Conservation (phyloP, 2,113 vertebrate genomes). For the Corythornis madagascariensis region DNA sequence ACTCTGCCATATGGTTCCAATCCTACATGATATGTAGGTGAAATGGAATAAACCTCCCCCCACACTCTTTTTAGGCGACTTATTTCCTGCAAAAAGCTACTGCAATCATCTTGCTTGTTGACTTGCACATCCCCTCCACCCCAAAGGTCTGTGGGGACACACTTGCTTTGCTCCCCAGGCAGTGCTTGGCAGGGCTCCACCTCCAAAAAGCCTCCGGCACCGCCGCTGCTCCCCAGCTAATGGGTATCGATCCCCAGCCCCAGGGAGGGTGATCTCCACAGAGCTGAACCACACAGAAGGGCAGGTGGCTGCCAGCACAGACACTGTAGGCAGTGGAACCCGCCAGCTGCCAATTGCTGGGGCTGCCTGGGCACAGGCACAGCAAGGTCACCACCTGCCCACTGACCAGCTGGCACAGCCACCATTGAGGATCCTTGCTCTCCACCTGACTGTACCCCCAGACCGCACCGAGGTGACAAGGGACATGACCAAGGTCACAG, state of each 20-base stretch:
- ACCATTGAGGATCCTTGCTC: neutral
- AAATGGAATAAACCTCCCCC: neutral
- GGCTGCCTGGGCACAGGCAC: neutral
- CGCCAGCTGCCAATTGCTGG: rapidly evolving
- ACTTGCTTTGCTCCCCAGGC: neutral
- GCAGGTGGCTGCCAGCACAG: neutral
- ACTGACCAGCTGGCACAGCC: rapidly evolving
- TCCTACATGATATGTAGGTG: rapidly evolving
- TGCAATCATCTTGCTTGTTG: neutral
- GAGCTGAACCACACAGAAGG: neutral
- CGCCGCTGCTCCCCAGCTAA: slow-evolving; percentile 37
- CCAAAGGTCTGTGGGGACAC: neutral
- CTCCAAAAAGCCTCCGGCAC: neutral
- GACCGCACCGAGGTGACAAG: neutral
- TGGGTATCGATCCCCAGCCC: slow-evolving; percentile 64
- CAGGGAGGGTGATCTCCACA: neutral
- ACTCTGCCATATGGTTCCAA: neutral
- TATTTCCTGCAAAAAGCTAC: neutral
- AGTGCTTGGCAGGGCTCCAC: slow-evolving; percentile 46
- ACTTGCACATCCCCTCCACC: neutral
- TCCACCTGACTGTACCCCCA: neutral
- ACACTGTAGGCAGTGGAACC: neutral
- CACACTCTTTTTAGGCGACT: rapidly evolving
- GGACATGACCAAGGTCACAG: neutral
- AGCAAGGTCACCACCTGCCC: neutral